phyloP scores from a whole-genome alignment of 2,113 vertebrate species.

The Centropus unirufus region DNA sequence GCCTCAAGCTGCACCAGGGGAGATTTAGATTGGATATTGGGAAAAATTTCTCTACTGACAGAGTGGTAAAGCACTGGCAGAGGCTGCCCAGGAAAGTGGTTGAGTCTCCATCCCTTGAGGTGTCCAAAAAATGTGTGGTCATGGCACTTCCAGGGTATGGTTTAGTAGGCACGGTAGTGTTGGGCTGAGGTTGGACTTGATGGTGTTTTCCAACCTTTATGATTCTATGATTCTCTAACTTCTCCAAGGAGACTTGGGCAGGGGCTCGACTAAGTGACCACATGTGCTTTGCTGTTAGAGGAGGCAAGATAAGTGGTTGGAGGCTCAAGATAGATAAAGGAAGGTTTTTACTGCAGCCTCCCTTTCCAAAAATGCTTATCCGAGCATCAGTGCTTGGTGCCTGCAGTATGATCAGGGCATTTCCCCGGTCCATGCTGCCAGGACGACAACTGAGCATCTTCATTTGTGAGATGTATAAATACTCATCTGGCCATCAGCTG shows the following conservation, averaged over 20 bases:
- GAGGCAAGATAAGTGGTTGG: not conserved
- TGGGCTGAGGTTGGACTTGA: too few relatives aligned
- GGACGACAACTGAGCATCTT: not conserved
- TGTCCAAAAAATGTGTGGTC: too few relatives aligned
- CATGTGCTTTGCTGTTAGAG: not conserved
- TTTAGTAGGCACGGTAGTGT: too few relatives aligned
- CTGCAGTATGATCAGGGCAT: fast-evolving
- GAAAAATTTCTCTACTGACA: too few relatives aligned
- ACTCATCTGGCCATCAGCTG: not conserved
- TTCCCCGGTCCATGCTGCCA: fast-evolving
- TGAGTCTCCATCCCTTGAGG: too few relatives aligned
- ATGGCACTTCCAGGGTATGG: too few relatives aligned
- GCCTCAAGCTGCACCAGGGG: too few relatives aligned
- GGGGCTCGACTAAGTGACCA: not conserved
- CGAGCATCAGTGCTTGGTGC: not conserved
- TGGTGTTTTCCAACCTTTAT: too few relatives aligned
- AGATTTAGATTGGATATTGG: too few relatives aligned
- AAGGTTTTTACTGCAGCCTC: not conserved
- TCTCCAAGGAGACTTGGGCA: not conserved
- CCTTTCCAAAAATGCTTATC: not conserved
- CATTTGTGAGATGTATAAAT: not conserved
- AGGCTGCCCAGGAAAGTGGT: too few relatives aligned
- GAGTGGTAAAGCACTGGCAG: too few relatives aligned
- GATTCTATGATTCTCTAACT: too few relatives aligned
- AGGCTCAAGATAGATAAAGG: not conserved